Conservation (phyloP, 2,797 vertebrate genomes). For the Stomatorhinus walkeri region DNA sequence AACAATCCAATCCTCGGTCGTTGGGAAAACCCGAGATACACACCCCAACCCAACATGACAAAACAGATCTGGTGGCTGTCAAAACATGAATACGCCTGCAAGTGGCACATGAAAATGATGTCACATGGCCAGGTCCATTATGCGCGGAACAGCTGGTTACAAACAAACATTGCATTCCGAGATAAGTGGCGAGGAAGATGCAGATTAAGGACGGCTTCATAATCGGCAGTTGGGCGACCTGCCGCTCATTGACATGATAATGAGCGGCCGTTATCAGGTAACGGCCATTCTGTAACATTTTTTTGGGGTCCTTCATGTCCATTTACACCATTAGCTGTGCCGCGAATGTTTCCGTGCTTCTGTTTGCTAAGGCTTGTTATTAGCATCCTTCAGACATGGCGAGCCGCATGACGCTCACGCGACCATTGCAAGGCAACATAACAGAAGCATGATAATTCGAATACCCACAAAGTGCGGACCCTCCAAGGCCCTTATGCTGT, state of each 20-base stretch:
- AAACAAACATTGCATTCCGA: background rate
- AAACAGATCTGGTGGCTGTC: background rate
- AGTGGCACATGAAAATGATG: background rate
- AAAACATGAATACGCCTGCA: background rate
- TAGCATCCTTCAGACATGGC: conserved; percentile 24
- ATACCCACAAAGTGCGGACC: conserved; percentile 22
- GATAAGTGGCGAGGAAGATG: background rate
- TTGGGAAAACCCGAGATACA: background rate
- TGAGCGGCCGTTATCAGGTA: background rate
- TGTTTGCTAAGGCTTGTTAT: background rate
- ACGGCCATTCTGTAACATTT: background rate
- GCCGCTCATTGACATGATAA: background rate
- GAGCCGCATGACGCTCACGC: conserved; percentile 40
- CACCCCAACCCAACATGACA: background rate
- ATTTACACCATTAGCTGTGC: conserved; percentile 31
- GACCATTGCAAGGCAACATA: background rate
- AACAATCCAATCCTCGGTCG: background rate
- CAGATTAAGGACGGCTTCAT: background rate
- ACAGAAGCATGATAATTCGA: conserved; percentile 27
- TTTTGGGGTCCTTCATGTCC: conserved; percentile 26
- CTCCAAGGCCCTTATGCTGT: background rate
- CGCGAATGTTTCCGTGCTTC: conserved; percentile 30
- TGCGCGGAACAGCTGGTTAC: background rate
- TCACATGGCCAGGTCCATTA: background rate
- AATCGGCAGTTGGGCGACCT: background rate